Base-by-base conservation (phyloP, 2,797 vertebrate genomes). In the Mus minutoides region DNA sequence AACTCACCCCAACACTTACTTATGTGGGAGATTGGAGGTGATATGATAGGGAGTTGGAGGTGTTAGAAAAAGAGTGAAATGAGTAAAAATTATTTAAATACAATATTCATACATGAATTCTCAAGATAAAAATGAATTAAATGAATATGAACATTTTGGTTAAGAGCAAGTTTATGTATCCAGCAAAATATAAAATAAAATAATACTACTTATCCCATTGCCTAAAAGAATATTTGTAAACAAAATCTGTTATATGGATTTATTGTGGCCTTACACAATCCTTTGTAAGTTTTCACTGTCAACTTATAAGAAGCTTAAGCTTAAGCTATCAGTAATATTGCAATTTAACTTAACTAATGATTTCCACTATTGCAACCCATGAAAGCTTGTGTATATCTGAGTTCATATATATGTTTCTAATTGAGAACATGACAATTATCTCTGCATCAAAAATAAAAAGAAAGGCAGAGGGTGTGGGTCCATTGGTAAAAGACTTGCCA, bases 311-410 rank as follows among this genome's bases (percentile, higher is more conserved):
- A 40, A 52, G 43, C 58, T 58, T 67, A 88, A 37, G 6, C 40
- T 75, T n/a, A n/a, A n/a, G n/a, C 92, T 78, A 82, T 24, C 91
- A 78, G 22, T 64, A 77, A 77, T 88, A 76, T 82, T 62, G n/a
- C 71, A 52, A 85, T 85, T 95, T 52, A 85, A 29, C 80, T 26
- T 34, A 64, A 37, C 43, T 91, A 52, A 52, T 89, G 37, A 73
- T 73, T 19, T 85, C 77, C 26, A 91, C 21, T 22, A 73, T 69
- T 37, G 84, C 43, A 67, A 17, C 14, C 12, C 31, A n/a, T 69
- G 67, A n/a, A 6, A 86, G 84, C 49, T 91, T 43, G 31, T 22
- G 4, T 6, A 19, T 56, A 84, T 89, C 40, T 71, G 52, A 19
- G 58, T 37, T 94, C 58, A 86, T 46, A 43, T 2, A 94, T 29